Evolutionary conservation across 30 jellyfish, hydroid and myxozoan species (phyloP).

Genomic region (Rhopilema esculentum): DNA sequence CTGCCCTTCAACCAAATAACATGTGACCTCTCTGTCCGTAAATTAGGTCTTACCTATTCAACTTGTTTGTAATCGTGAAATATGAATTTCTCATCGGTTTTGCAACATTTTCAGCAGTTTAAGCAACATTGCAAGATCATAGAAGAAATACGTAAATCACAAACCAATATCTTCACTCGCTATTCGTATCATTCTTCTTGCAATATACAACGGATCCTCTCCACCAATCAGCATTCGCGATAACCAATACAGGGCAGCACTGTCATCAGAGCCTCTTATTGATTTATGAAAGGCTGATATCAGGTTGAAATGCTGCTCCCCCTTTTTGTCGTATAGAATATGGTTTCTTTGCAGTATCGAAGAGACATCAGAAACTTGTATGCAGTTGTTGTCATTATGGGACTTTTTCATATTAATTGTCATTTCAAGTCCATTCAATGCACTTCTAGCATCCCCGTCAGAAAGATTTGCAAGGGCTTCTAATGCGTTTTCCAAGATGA

Average conservation of each 20-base stretch:
- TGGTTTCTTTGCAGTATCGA: conserved; percentile 66
- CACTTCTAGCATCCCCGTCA: conserved; percentile 95
- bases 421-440: conserved; percentile 89
- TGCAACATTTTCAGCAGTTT: background rate
- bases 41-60: no score
- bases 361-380: conserved; percentile 1
- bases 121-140: background rate
- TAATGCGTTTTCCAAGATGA: conserved; percentile 63
- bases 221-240: conserved; percentile 99
- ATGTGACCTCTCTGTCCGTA: no score
- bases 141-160: no score
- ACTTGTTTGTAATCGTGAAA: no score
- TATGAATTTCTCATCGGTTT: no score
- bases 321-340: conserved; percentile 81
- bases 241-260: conserved; percentile 94
- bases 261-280: conserved; percentile 90
- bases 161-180: conserved; percentile 97
- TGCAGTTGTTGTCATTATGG: background rate
- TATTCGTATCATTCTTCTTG: conserved; percentile 88
- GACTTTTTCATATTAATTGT: conserved; percentile 4
- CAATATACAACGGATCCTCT: conserved; percentile 89
- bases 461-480: conserved; percentile 74
- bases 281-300: conserved; percentile 94
- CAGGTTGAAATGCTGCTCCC: conserved; percentile 89
- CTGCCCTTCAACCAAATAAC: no score